Evolutionary conservation across 2,113 vertebrate genomes (phyloP).

Genomic region (Xiphorhynchus elegans): DNA sequence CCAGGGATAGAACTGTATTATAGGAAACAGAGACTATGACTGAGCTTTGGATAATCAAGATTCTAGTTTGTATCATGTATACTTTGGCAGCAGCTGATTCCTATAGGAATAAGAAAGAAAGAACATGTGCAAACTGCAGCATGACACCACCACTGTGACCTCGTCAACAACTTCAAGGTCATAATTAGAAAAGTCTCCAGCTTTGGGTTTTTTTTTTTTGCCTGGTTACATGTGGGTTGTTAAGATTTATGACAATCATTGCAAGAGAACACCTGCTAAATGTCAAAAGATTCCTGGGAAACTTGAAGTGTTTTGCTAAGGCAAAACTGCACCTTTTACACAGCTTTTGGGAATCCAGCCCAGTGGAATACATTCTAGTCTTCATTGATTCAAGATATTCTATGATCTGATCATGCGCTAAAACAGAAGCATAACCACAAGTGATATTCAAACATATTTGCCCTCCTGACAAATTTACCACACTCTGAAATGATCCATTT

Average conservation of each 20-base stretch:
- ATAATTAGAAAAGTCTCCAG: not conserved
- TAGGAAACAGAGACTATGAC: conserved; percentile 25
- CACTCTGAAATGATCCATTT: not conserved
- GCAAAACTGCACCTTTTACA: not conserved
- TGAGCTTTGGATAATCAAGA: conserved; percentile 50
- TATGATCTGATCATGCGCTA: not conserved
- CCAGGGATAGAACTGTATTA: conserved; percentile 49
- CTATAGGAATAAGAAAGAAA: conserved; percentile 36
- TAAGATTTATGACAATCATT: conserved; percentile 48
- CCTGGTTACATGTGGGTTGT: not conserved
- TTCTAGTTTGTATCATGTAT: conserved; percentile 55
- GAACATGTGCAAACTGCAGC: conserved; percentile 35
- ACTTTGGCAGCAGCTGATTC: conserved; percentile 58
- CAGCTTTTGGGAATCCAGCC: not conserved
- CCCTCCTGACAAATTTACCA: not conserved
- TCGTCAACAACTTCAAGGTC: conserved; percentile 39
- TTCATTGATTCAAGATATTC: not conserved
- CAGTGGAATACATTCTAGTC: not conserved
- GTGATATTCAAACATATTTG: not conserved
- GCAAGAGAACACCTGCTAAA: conserved; percentile 19
- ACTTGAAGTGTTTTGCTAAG: conserved; percentile 7
- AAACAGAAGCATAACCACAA: not conserved
- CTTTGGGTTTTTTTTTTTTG: not conserved
- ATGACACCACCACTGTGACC: conserved; percentile 22
- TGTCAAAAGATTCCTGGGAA: conserved; percentile 26